phyloP scores from a whole-genome alignment of 2,888 invertebrate species.

The Laspeyria flexula region DNA sequence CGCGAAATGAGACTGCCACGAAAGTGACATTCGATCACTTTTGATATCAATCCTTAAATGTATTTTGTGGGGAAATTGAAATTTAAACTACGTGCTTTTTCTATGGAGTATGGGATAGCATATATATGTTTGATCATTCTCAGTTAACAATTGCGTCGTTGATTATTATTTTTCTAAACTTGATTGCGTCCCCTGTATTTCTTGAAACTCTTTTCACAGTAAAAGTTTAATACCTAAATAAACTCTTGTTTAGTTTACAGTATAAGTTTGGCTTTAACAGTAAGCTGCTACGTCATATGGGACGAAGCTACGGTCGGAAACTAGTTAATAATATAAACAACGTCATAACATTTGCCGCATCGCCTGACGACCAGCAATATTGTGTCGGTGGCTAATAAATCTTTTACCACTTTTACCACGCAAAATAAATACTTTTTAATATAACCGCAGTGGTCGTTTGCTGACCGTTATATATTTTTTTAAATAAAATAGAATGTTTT shows the following conservation, averaged over 20 bases:
- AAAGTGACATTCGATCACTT: slow-evolving; percentile 8
- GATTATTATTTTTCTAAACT: no score
- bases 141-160: no score
- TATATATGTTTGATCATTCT: no score
- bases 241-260: no score
- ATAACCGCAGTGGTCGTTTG: slow-evolving; percentile 3
- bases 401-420: slow-evolving; percentile 1
- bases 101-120: neutral
- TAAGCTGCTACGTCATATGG: no score
- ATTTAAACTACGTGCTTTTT: neutral
- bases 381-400: slow-evolving; percentile 20
- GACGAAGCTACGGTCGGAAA: no score
- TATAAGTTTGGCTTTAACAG: no score
- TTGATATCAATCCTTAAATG: slow-evolving; percentile 2
- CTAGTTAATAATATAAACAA: neutral
- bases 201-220: no score
- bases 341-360: slow-evolving; percentile 7
- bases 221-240: no score
- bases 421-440: neutral
- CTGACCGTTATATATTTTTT: neutral
- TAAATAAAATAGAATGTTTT: no score
- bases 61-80: neutral
- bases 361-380: slow-evolving; percentile 20
- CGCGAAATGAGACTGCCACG: slow-evolving; percentile 55
- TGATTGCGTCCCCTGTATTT: no score